Base-by-base conservation (phyloP, 2,113 vertebrate species). In the Circaetus gallicus region DNA sequence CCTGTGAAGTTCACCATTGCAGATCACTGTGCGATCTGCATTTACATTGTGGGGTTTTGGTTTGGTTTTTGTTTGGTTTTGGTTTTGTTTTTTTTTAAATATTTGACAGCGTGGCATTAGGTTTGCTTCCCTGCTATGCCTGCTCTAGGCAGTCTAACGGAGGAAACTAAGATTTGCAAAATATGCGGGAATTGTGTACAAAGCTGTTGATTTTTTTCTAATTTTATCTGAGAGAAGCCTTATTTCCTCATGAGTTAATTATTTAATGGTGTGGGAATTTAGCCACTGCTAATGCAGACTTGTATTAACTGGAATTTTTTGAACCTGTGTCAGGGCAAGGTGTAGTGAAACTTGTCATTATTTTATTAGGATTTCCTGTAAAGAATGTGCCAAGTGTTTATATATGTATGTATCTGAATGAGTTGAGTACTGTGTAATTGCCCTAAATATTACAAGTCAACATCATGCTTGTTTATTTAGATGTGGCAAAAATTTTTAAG, bases 21-120 rank as follows among this genome's bases (percentile, higher is more conserved):
- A 45, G 42, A 17, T 58, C 2, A 1, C 25, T 62, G 15, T 62
- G 43, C 2, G 6, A 7, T 66, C n/a, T 65, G 11, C 13, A 21
- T 42, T 63, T 73, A 16, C 6, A 2, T 15, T 0, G 3, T 25
- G 13, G 34, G 52, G 49, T 50, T 50, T 50, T 50, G 18, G 7
- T 34, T 34, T 10, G 13, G 50, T 1, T 0, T 11, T 28, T 17
- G 22, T 16, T 36, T 18, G 50, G 10, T 40, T 40, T 40, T 40
- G 38, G 38, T 40, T 40, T 6, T 29, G 11, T 36, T 18, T 18
- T 45, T 70, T 47, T 4, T 29, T 59, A 67, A 69, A 16, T 11
- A 22, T 49, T 63, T 73, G 32, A 17, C 8, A 29, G 9, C 21
- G 12, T 69, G 34, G 8, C 17, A 29, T 49, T 91, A 76, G 40